phyloP scores from a whole-genome alignment of 1,140 invertebrate species.

The Harlomillsia oculata region DNA sequence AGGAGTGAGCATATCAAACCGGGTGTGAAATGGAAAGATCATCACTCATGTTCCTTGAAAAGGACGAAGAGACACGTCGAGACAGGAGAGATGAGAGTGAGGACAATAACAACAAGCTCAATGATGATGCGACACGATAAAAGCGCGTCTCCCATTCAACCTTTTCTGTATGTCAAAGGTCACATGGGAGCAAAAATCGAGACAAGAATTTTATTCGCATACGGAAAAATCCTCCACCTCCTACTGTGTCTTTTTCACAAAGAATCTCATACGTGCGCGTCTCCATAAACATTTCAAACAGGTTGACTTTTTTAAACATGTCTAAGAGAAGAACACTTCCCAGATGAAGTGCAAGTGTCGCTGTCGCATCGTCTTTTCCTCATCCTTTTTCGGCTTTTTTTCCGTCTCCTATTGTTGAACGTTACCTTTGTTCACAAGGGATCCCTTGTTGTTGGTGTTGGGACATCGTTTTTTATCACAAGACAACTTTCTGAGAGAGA shows the following conservation, averaged over 20 bases:
- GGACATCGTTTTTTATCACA: not conserved
- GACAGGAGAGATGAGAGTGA: slow-evolving; percentile 6
- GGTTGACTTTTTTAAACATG: too few species aligned
- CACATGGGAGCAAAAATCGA: slow-evolving; percentile 1
- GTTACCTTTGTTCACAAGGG: too few species aligned
- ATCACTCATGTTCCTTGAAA: slow-evolving; percentile 17
- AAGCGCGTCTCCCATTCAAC: too few species aligned
- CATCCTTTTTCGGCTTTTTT: not conserved
- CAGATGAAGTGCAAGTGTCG: not conserved
- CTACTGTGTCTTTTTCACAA: slow-evolving; percentile 5
- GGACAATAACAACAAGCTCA: slow-evolving; percentile 11
- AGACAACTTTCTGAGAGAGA: not conserved
- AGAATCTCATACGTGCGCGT: too few species aligned
- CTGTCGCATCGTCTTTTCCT: not conserved
- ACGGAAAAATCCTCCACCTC: slow-evolving; percentile 16
- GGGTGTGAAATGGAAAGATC: slow-evolving; percentile 31
- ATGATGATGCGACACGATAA: slow-evolving; percentile 19
- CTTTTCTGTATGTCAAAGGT: slow-evolving; percentile 24
- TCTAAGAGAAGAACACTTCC: not conserved
- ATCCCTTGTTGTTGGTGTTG: too few species aligned
- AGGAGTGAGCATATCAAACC: slow-evolving; percentile 12
- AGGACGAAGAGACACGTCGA: not conserved
- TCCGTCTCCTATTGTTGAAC: not conserved
- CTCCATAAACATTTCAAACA: too few species aligned
- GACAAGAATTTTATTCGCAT: slow-evolving; percentile 24